Percentiles rank a stretch among this genome's conserved stretches.
Conservation (phyloP, 2,797 vertebrate species). For the Sebastolobus altivelis region DNA sequence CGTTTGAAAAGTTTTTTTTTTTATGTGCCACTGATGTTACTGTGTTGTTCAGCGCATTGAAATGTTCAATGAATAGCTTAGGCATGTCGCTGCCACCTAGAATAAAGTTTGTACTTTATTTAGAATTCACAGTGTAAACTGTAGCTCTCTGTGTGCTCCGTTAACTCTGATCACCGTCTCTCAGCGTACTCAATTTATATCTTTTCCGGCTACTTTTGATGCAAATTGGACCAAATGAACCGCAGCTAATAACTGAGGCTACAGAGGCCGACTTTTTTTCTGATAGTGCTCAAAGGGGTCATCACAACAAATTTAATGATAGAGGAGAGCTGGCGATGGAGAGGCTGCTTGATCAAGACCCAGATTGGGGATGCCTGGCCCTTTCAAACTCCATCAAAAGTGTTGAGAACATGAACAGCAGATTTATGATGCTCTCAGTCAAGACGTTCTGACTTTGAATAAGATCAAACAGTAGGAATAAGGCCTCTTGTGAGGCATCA, state of each 20-base stretch:
- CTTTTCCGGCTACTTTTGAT: slow-evolving; percentile 22
- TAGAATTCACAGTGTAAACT: neutral
- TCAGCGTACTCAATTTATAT: slow-evolving; percentile 9
- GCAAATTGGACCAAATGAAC: slow-evolving; percentile 52
- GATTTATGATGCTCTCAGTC: slow-evolving; percentile 5
- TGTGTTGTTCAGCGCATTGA: neutral
- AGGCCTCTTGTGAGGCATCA: neutral
- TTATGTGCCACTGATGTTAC: neutral
- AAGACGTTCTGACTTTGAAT: slow-evolving; percentile 12
- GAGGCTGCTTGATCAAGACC: neutral
- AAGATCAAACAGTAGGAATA: slow-evolving; percentile 4
- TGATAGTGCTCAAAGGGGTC: neutral
- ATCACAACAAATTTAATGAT: slow-evolving; percentile 28
- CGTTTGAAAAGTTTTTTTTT: too few relatives aligned
- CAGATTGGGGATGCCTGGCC: neutral
- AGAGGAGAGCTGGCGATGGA: neutral
- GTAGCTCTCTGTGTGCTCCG: neutral
- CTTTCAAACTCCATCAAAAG: neutral
- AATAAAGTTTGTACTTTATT: neutral
- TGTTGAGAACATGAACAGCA: neutral
- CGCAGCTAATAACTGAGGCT: slow-evolving; percentile 6
- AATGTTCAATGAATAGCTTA: neutral
- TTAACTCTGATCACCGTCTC: slow-evolving; percentile 19
- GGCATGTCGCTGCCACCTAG: neutral
- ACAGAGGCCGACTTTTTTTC: slow-evolving; percentile 9